These are phyloP conservation scores for Platyrinchus mystaceus DNA, from an alignment of 2,797 vertebrate genomes.

Conservation along the genomic window DNA sequence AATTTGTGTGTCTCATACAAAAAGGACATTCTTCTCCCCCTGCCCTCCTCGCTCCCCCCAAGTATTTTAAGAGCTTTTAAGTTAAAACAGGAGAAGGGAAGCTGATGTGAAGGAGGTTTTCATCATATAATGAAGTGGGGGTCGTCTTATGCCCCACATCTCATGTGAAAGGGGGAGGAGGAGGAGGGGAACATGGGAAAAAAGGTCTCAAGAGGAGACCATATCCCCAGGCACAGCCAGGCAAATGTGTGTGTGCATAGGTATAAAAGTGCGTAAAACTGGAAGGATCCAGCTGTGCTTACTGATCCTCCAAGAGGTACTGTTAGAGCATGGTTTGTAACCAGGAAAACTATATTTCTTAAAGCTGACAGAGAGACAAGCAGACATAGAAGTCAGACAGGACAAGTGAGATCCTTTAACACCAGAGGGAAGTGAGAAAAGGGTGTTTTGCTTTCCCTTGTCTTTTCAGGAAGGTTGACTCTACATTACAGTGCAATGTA, in stretches of 20 bases:
- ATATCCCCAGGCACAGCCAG: not conserved
- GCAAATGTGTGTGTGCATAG: accelerated
- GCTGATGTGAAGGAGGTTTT: not conserved
- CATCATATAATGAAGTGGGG: not conserved
- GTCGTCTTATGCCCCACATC: not conserved
- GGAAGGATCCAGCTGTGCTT: not conserved
- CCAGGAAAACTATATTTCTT: not conserved
- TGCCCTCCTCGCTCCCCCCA: no score
- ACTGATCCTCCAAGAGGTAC: not conserved
- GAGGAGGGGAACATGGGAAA: not conserved
- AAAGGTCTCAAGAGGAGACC: not conserved
- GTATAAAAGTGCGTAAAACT: not conserved
- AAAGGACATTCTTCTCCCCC: not conserved
- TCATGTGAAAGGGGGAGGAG: not conserved
- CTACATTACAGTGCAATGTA: not conserved
- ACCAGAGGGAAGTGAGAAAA: not conserved
- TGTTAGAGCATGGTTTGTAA: not conserved
- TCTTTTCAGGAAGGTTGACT: not conserved
- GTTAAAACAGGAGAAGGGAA: not conserved
- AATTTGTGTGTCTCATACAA: not conserved
- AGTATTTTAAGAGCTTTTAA: not conserved
- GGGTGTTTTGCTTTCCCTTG: not conserved
- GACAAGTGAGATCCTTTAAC: not conserved
- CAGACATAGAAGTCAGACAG: not conserved
- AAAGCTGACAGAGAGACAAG: not conserved